These are phyloP conservation scores for Acridotheres tristis DNA, from an alignment of 2,797 vertebrate genomes.

Conservation along the genomic window DNA sequence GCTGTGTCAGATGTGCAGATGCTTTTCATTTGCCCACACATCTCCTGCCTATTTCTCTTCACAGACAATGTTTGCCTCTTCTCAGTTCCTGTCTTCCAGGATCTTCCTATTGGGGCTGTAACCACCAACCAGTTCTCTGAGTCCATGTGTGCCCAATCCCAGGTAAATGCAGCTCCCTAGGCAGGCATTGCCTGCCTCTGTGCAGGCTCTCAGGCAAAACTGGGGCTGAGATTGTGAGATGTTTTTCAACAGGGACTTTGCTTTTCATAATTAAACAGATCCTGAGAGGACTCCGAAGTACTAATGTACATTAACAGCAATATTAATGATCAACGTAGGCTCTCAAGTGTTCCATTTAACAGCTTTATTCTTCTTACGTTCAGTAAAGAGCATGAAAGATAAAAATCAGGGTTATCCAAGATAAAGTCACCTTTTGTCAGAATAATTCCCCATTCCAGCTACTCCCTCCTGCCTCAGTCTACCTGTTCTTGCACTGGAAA, in stretches of 20 bases:
- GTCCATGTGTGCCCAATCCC: background rate
- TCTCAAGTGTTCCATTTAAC: background rate
- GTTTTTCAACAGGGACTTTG: rapidly evolving
- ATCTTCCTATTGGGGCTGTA: background rate
- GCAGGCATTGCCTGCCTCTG: background rate
- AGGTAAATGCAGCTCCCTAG: background rate
- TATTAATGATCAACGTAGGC: background rate
- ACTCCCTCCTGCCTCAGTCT: background rate
- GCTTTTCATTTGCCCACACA: rapidly evolving
- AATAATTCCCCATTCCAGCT: background rate
- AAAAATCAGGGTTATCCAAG: background rate
- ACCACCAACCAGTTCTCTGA: background rate
- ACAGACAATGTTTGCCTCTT: background rate
- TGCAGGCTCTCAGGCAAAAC: background rate
- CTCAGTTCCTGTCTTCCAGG: background rate
- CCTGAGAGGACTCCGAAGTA: background rate
- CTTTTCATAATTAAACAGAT: background rate
- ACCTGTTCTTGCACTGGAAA: background rate
- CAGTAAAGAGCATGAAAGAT: background rate
- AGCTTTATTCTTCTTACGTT: background rate
- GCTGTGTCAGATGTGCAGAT: background rate
- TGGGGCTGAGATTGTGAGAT: rapidly evolving
- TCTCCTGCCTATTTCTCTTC: background rate
- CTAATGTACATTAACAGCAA: background rate
- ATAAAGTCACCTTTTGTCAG: background rate